phyloP scores from a whole-genome alignment of 2,113 vertebrate species.

The Rhinolophus sinicus region DNA sequence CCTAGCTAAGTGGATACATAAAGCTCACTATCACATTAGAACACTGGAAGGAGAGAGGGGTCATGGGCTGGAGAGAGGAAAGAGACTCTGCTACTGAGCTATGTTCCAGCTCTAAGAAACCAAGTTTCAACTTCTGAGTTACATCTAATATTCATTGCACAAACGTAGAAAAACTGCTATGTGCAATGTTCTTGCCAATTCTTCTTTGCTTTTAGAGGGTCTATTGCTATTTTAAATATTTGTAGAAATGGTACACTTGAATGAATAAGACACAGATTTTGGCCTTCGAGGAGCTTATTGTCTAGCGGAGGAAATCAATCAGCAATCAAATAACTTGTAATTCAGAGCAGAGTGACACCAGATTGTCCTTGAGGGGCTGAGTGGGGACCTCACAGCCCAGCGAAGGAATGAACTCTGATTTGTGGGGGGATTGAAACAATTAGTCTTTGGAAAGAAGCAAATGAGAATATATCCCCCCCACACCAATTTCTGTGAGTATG shows the following conservation, averaged over 20 bases:
- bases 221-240: not conserved
- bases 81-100: not conserved
- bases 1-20: not conserved
- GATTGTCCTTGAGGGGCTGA: not conserved
- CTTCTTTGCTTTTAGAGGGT: not conserved
- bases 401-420: not conserved
- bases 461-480: not conserved
- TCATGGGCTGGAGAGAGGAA: not conserved
- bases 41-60: not conserved
- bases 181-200: not conserved
- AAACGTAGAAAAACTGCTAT: not conserved
- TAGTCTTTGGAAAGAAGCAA: constrained; percentile 8
- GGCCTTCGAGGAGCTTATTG: not conserved
- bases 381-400: not conserved
- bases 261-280: not conserved
- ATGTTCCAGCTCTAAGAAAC: not conserved
- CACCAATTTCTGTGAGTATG: not conserved
- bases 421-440: not conserved
- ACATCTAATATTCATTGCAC: not conserved
- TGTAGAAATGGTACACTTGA: not conserved
- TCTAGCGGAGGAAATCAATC: not conserved
- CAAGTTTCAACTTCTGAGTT: not conserved
- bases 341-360: not conserved
- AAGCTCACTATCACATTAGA: not conserved
- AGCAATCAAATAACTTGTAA: not conserved